A percentile compares a stretch with the other conserved stretches of the same genome.
phyloP scores from a whole-genome alignment of 2,797 vertebrate species.

The Heliangelus exortis region DNA sequence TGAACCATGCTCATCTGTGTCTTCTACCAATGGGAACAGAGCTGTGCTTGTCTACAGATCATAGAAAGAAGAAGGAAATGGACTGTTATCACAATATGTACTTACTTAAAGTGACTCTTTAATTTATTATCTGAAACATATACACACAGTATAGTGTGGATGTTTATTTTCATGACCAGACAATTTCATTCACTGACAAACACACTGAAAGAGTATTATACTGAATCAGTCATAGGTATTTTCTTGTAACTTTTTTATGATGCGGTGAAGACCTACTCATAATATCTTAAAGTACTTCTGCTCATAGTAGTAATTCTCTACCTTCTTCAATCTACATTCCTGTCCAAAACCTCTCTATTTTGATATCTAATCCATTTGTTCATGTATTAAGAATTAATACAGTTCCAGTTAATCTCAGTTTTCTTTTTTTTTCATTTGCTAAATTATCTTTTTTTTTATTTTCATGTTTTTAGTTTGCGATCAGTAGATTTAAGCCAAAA shows the following conservation, averaged over 20 bases:
- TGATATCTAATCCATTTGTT: neutral
- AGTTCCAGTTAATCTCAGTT: neutral
- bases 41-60: neutral
- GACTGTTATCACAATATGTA: neutral
- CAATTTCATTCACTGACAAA: neutral
- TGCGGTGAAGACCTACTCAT: neutral
- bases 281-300: neutral
- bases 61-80: neutral
- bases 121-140: neutral
- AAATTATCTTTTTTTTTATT: neutral
- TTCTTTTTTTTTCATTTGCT: neutral
- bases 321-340: neutral
- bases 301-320: neutral
- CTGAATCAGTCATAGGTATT: neutral
- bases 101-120: neutral
- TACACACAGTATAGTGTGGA: neutral
- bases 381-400: neutral
- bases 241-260: neutral
- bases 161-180: neutral
- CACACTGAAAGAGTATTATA: neutral
- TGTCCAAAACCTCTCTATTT: neutral
- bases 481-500: constrained; percentile 93
- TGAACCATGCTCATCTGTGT: neutral
- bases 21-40: neutral
- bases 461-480: constrained; percentile 81